These are phyloP conservation scores for Sylvilagus floridanus DNA, from an alignment of 2,797 vertebrate genomes.

Conservation along the genomic window DNA sequence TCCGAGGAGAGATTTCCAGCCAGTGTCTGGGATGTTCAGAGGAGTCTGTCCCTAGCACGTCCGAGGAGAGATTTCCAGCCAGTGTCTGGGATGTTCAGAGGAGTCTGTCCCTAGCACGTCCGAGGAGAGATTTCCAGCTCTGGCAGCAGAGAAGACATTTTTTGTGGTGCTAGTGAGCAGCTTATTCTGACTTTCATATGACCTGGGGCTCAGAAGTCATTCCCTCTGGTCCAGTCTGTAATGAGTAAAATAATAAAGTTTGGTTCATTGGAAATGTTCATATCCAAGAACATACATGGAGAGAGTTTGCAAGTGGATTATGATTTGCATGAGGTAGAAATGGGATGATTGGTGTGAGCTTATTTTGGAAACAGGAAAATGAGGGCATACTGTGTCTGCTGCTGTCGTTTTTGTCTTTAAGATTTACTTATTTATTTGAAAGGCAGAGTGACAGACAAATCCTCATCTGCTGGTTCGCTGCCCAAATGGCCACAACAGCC, in stretches of 20 bases:
- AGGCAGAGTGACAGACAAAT: no score
- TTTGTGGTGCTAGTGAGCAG: not conserved
- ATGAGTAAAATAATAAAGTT: not conserved
- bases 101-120: not conserved
- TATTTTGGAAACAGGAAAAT: not conserved
- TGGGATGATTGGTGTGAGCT: not conserved
- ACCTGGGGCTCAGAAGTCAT: not conserved
- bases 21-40: not conserved
- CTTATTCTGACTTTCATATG: not conserved
- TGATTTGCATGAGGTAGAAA: not conserved
- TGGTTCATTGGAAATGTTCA: not conserved
- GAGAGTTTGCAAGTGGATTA: not conserved
- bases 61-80: not conserved
- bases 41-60: not conserved
- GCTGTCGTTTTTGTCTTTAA: not conserved
- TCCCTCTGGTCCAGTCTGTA: not conserved
- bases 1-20: not conserved
- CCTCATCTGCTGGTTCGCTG: no score
- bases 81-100: not conserved
- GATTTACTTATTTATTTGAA: no score
- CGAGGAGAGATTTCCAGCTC: not conserved
- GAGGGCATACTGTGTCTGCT: not conserved
- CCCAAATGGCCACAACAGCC: no score
- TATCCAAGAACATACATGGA: not conserved
- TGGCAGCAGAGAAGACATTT: not conserved